Base-by-base conservation (phyloP, 2,797 vertebrate genomes). In the Tokudaia muenninki region DNA sequence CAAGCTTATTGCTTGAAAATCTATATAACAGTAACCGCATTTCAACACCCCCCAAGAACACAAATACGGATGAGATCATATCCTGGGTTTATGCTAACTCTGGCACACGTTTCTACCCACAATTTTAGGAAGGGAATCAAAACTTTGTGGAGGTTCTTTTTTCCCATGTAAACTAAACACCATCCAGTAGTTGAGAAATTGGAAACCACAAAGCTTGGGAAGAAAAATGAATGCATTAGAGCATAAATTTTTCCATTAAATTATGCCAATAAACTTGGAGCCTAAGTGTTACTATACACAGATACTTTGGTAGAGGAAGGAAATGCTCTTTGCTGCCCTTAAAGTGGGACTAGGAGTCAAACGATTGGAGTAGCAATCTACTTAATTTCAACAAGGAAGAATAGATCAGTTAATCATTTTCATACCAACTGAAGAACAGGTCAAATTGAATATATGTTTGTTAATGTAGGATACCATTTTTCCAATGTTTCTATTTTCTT, bases 191-290 rank as follows among this genome's bases (percentile, higher is more conserved):
- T 26, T 92, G 70, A 97, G 87, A 98, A 98, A 98, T 96, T 96
- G 81, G 63, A 98, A 97, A 98, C 97, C 83, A 92, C n/a, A 90
- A 95, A 78, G 94, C 55, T 96, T 96, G 55, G 90, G 34, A 97
- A 88, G 91, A 96, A 97, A 98, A 98, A 96, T 55, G 78, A 97
- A 97, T 91, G 95, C 70, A 88, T 94, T 96, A 94, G 89, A 96
- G 87, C 57, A 92, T 90, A 96, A 95, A 88, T 94, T 97, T 95
- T 97, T 96, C 97, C 96, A 97, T 95, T 88, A 98, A 97, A 91
- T 89, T 16, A 97, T 82, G 91, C 95, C 92, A 87, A 72, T 84
- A 97, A 98, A 97, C 41, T 52, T 96, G 74, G 89, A 63, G 86
- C 93, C 67, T 97, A 91, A 97, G 59, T 89, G 78, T 77, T 81